A percentile compares a stretch with the other conserved stretches of the same genome.
phyloP scores from a whole-genome alignment of 2,797 vertebrate species.

The Hypotaenidia philippensis region DNA sequence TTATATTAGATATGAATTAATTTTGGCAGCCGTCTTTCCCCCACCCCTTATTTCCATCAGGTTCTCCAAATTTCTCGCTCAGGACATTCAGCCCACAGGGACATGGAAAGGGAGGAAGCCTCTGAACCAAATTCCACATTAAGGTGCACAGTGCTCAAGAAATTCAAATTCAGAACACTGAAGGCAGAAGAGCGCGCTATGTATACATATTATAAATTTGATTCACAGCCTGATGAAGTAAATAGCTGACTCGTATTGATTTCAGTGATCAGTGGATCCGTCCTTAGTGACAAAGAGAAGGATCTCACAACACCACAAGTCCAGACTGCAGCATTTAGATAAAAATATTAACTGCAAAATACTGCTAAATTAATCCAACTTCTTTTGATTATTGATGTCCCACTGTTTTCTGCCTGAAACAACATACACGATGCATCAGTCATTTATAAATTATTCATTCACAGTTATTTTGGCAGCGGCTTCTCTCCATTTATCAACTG shows the following conservation, averaged over 20 bases:
- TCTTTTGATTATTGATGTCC: constrained; percentile 88
- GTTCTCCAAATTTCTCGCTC: neutral
- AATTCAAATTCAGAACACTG: neutral
- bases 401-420: constrained; percentile 87
- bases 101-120: neutral
- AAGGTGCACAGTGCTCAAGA: neutral
- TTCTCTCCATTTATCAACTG: constrained; percentile 84
- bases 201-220: constrained; percentile 5
- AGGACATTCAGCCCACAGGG: neutral
- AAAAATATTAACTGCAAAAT: constrained; percentile 82
- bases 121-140: neutral
- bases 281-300: constrained; percentile 19
- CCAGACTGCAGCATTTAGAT: constrained; percentile 77
- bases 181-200: neutral
- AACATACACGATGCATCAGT: constrained; percentile 83
- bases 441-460: constrained; percentile 89
- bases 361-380: constrained; percentile 83
- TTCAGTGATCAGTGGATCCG: constrained; percentile 48
- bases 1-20: rapidly evolving
- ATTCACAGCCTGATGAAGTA: constrained; percentile 28
- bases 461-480: constrained; percentile 86
- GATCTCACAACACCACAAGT: constrained; percentile 10
- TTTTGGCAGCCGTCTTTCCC: neutral
- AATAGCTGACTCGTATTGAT: constrained; percentile 41
- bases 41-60: neutral